Evolutionary conservation across 2,888 invertebrate species (phyloP), one percentile per base, ranked within the genome.

Genomic region (Drosophila mettleri): DNA sequence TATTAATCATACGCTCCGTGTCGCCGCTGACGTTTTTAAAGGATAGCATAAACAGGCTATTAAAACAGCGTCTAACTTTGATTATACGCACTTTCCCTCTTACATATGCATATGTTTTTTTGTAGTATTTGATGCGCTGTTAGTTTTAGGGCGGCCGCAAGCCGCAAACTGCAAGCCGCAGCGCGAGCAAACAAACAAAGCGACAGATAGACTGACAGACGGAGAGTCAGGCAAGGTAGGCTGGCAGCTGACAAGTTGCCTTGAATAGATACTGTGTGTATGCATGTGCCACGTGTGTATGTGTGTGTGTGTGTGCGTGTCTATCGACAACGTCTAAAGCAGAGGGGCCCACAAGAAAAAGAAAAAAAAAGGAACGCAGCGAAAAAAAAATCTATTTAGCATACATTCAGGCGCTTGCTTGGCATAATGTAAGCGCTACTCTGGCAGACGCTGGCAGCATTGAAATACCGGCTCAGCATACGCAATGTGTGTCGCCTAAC

Each of bases 401-500:
- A 86, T 89, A 89, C 82, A 78, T 89, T 87, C 80, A 70, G 82
- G 89, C 88, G 87, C 69, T 71, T 55, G 74, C 68, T 63, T 78
- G 84, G 76, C 78, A 83, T 77, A 82, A 86, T 82, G 74, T 70
- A 68, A 71, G 55, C 70, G 84, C 80, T 58, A 77, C 73, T 64
- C 65, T 57, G 68, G 48, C 73, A 72, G 71, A 63, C 80, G 65
- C 59, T 67, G 61, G 49, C 65, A 80, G 81, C 84, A 84, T 83
- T 86, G 69, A 86, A 84, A 86, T 72, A 61, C 80, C 81, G 69
- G 70, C 80, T 78, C 75, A 63, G 69, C 79, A 79, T 85, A 88
- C 85, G 89, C 89, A 86, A 86, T 86, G 89, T 86, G 85, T 85
- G 85, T 85, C 85, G 85, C 81, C 68, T 70, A 70, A 76, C 81